phyloP scores from a whole-genome alignment of 2,797 vertebrate species.

The Gymnothorax reevesii region DNA sequence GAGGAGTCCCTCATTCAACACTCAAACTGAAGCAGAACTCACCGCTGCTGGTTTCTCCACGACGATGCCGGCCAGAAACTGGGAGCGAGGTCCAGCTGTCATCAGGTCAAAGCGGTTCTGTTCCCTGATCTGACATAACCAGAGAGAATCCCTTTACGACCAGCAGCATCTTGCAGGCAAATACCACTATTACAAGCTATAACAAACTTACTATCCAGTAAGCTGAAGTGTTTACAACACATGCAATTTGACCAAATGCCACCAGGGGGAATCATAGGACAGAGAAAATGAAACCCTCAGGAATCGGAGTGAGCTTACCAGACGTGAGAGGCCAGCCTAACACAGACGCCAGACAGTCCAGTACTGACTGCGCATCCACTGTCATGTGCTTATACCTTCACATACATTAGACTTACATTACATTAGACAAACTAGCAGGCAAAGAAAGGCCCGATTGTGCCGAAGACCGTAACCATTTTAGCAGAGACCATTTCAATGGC shows the following conservation, averaged over 20 bases:
- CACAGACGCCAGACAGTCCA: not conserved
- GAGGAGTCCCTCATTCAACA: not conserved
- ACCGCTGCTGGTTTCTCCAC: slow-evolving; percentile 74
- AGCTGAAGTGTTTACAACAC: not conserved
- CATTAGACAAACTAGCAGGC: not conserved
- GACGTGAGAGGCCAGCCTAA: not conserved
- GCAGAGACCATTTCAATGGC: too few species aligned
- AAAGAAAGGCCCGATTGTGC: too few species aligned
- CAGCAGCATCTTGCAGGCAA: not conserved
- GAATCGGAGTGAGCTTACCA: not conserved
- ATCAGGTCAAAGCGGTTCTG: slow-evolving; percentile 90
- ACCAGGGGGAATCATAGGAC: not conserved
- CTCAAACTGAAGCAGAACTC: not conserved
- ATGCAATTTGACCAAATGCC: not conserved
- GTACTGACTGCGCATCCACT: not conserved
- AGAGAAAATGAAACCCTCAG: too few species aligned
- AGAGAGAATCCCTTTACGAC: not conserved
- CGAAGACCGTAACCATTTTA: too few species aligned
- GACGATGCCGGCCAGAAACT: slow-evolving; percentile 88
- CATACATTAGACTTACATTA: not conserved
- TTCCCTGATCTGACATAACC: slow-evolving; percentile 82
- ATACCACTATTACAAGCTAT: not conserved
- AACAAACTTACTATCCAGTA: too few species aligned
- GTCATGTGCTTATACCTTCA: not conserved
- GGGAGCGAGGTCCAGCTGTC: slow-evolving; percentile 92